Evolutionary conservation across 2,113 vertebrate genomes (phyloP).

Genomic region (Hassar affinis): DNA sequence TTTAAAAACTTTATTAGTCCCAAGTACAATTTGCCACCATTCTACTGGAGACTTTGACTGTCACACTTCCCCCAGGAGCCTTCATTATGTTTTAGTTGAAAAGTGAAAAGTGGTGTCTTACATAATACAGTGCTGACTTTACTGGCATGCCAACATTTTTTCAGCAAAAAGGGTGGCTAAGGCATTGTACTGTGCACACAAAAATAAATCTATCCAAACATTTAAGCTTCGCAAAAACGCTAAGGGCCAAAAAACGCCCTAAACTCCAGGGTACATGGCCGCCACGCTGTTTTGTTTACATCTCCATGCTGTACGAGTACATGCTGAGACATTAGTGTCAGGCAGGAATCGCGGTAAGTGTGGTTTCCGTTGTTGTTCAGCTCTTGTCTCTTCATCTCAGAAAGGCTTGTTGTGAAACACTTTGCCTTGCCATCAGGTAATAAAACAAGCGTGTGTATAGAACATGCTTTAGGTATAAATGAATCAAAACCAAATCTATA

Average conservation of each 20-base stretch:
- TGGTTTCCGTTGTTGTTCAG: constrained; percentile 71
- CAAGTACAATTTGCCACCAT: too few relatives aligned
- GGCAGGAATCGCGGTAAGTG: constrained; percentile 77
- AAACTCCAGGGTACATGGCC: not conserved
- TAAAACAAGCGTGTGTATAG: constrained; percentile 1
- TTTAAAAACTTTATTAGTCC: too few relatives aligned
- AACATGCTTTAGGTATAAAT: not conserved
- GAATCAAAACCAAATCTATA: not conserved
- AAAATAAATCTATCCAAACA: too few relatives aligned
- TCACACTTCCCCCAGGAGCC: too few relatives aligned
- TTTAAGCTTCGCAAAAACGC: not conserved
- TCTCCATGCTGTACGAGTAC: constrained; percentile 27
- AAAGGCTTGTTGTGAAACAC: constrained; percentile 28
- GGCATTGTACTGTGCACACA: not conserved
- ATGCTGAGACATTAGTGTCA: constrained; percentile 52
- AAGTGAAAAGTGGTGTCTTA: too few relatives aligned
- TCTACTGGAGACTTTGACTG: too few relatives aligned
- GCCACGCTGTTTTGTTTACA: constrained; percentile 48
- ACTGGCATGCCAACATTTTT: too few relatives aligned
- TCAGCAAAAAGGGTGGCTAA: too few relatives aligned
- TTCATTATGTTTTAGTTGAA: too few relatives aligned
- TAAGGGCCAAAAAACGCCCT: not conserved
- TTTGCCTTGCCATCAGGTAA: not conserved
- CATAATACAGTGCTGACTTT: too few relatives aligned
- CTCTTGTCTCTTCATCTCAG: constrained; percentile 51